Percentiles rank a stretch among this genome's conserved stretches.
phyloP scores from a whole-genome alignment of 2,113 vertebrate genomes.

The Anoplopoma fimbria region DNA sequence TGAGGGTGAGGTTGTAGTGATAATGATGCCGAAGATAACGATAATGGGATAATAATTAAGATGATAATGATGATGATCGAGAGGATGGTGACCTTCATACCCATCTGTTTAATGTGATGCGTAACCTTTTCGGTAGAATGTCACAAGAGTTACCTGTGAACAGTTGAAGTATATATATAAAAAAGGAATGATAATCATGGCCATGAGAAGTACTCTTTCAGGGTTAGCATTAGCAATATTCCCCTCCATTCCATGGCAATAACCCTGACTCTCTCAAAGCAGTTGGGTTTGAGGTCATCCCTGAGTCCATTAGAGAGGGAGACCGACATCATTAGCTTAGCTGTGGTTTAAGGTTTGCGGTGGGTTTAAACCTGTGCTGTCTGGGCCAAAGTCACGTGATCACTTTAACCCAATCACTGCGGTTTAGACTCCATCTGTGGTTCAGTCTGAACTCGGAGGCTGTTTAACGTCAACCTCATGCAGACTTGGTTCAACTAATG shows the following conservation, averaged over 20 bases:
- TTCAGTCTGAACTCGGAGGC: background rate
- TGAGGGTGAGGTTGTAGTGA: constrained; percentile 16
- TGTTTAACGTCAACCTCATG: background rate
- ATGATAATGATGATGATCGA: constrained; percentile 38
- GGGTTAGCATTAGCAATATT: background rate
- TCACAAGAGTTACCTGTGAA: background rate
- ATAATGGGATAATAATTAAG: constrained; percentile 60
- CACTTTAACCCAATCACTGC: background rate
- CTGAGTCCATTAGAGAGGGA: background rate
- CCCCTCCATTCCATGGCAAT: background rate
- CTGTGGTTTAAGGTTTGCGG: background rate
- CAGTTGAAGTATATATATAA: background rate
- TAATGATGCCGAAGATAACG: constrained; percentile 48
- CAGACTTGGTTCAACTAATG: background rate
- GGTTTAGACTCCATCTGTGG: background rate
- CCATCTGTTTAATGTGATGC: constrained; percentile 36
- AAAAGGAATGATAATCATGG: background rate
- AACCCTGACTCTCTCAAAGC: background rate
- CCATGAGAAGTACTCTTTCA: no score
- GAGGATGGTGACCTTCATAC: constrained; percentile 41
- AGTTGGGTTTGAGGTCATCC: background rate
- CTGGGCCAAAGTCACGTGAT: constrained; percentile 4
- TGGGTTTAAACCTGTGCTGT: background rate
- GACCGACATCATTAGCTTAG: background rate
- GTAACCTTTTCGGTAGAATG: background rate